Evolutionary conservation across 2,113 vertebrate genomes (phyloP), one percentile per base, ranked within the genome.

Genomic region (Brienomyrus longianalis): DNA sequence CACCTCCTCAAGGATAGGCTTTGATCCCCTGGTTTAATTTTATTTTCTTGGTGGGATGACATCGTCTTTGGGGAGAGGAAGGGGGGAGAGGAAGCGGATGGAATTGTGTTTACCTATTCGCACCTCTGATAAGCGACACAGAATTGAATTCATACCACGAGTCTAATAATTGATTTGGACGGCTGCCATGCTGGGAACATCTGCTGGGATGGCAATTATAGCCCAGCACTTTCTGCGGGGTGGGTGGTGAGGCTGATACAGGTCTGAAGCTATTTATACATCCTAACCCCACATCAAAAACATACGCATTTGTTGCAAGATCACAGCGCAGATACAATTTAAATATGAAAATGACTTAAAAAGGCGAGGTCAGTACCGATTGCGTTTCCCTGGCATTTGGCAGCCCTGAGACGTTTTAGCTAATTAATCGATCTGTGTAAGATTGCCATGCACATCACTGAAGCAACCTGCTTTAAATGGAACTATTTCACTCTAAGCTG

Each of bases 141-240:
- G 91, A 91, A 90, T 91, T 92, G 87, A 92, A 93, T 90, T 92
- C 91, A 90, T 93, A 92, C 91, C 91, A 91, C 90, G 91, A 90
- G 92, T 91, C 92, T 84, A 90, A 95, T 95, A 94, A 95, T 95
- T 95, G 92, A 95, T 94, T 95, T 96, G 95, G 95, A 95, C 89
- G 89, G 62, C 91, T 74, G 92, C 95, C 94, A 95, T 88, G 83
- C 66, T 56, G 48, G 84, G 89, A 93, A 93, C 93, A 94, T 95
- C 94, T 95, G 94, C 91, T 90, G 23, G 19, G 39, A 84, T 89
- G 90, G 87, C 90, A 88, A 89, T 92, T 90, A 91, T 89, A 88
- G 90, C 91, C 84, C 59, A 88, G 90, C 91, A 93, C 92, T 66
- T 93, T 88, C 86, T 90, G 88, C 91, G 93, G 91, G 90, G 89